Base-by-base conservation (phyloP, 2,888 invertebrate genomes). In the Diplolepis rosae region DNA sequence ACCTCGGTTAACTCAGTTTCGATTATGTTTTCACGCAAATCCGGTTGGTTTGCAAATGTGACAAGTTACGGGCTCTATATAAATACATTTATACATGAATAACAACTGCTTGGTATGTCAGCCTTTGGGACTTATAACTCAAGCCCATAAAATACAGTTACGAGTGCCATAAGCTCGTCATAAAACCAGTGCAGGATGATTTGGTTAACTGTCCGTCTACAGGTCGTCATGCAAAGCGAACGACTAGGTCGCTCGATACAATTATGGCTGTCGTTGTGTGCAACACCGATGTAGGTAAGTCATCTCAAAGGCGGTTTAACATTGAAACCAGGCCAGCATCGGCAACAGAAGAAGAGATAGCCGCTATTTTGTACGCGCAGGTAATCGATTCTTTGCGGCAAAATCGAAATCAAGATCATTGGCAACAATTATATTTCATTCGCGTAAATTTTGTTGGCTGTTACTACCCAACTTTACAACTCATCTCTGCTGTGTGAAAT, bases 311-410 rank as follows among this genome's bases (percentile, higher is more conserved):
- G 80, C 79, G 75, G 80, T 80, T 82, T 79, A 80, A 79, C 82
- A 82, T 83, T 78, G 82, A 79, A 84, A 84, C 84, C 83, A 83
- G 84, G 84, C 82, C 84, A 84, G 79, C 80, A 76, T 80, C 78
- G 79, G 71, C 76, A 73, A 51, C 61, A 66, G 65, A 54, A 68
- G 66, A 66, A 54, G 68, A 50, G 73, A 67, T 70, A 51, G 61
- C 70, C 67, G 68, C 69, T 70, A 65, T 74, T 76, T 74, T 70
- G 70, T 65, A 61, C 54, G 28, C 67, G 65, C 56, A 70, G 56
- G 45, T 56, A 74, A 76, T 76, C 68, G 68, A 75, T 73, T 71
- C 68, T 68, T 54, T 35, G 30, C 65, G 24, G 28, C 42, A 56
- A 48, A 61, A 39, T 39, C 61, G 22, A 56, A 61, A 39, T 61